Percentiles rank a stretch among this genome's conserved stretches.
Evolutionary conservation across 2,888 invertebrate genomes (phyloP).

Genomic region (Oscheius sp.): DNA sequence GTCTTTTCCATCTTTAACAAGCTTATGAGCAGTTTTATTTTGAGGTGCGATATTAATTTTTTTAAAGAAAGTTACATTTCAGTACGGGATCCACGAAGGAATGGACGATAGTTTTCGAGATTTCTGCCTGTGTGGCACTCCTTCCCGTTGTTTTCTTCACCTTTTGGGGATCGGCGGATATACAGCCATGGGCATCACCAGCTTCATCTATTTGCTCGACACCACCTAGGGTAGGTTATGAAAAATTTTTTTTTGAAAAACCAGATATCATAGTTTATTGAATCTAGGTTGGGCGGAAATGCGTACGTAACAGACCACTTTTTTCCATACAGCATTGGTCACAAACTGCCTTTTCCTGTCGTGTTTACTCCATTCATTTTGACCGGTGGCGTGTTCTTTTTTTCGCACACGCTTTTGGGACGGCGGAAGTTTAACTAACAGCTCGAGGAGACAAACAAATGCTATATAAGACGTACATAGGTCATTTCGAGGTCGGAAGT

Average conservation of each 20-base stretch:
- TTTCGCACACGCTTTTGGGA: no score
- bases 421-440: no score
- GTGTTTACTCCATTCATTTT: no score
- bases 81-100: constrained; percentile 52
- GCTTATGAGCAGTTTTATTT: constrained; percentile 58
- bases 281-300: no score
- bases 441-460: no score
- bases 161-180: constrained; percentile 48
- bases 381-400: no score
- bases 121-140: constrained; percentile 64
- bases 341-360: not conserved
- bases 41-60: constrained; percentile 35
- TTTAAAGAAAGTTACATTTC: constrained; percentile 24
- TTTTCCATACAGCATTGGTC: no score
- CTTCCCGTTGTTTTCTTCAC: constrained; percentile 68
- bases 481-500: no score
- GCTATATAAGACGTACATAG: no score
- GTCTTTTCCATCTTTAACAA: constrained; percentile 66
- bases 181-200: constrained; percentile 46
- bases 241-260: no score
- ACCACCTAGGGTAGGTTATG: constrained; percentile 12
- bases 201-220: not conserved
- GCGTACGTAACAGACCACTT: no score
- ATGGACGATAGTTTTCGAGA: constrained; percentile 68
- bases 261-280: no score